A percentile compares a stretch with the other conserved stretches of the same genome.
Conservation (phyloP, 2,113 vertebrate genomes). For the Rattus norvegicus region DNA sequence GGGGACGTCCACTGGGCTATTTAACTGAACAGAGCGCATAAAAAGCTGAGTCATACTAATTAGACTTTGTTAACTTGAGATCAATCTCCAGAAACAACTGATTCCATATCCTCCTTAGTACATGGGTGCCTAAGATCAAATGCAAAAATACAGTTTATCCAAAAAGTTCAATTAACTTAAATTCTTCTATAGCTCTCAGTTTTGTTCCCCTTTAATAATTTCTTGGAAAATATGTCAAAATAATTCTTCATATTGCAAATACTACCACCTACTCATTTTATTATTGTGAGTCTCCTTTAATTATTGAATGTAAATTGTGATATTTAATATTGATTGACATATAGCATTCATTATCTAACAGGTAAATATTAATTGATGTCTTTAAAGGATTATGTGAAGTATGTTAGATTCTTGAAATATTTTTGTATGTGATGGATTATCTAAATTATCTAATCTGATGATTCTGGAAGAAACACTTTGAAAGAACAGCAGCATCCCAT, state of each 20-base stretch:
- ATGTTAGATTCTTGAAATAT: neutral
- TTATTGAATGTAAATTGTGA: neutral
- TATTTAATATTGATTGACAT: neutral
- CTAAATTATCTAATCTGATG: neutral
- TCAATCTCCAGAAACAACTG: no score
- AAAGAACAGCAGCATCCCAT: no score
- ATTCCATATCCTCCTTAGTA: neutral
- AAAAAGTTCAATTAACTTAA: neutral
- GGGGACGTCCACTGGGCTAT: no score
- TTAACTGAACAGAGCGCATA: neutral
- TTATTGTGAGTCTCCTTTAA: neutral
- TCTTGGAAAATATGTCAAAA: neutral
- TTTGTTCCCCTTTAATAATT: slow-evolving; percentile 22
- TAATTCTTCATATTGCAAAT: neutral
- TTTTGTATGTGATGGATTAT: neutral
- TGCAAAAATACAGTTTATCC: no score
- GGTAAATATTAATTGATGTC: neutral
- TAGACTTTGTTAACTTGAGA: no score
- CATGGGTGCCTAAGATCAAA: neutral
- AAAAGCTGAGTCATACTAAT: no score
- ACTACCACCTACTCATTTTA: neutral
- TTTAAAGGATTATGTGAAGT: no score
- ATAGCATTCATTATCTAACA: no score
- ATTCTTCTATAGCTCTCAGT: neutral
- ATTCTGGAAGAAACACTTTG: no score